phyloP scores from a whole-genome alignment of 2,797 vertebrate species.

The Aeoliscus strigatus region DNA sequence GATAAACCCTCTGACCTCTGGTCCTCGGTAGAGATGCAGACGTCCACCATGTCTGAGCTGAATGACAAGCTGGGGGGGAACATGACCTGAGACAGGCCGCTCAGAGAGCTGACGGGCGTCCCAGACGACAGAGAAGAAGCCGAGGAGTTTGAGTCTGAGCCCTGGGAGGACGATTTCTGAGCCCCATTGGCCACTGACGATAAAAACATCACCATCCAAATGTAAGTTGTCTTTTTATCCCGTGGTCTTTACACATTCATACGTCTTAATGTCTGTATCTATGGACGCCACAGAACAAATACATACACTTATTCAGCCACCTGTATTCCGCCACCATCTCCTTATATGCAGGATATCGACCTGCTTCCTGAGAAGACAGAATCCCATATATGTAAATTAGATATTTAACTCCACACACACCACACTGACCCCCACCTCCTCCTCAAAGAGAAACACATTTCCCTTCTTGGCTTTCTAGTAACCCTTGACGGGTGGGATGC shows the following conservation, averaged over 20 bases:
- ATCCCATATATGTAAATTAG: too few relatives aligned
- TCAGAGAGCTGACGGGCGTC: conserved; percentile 79
- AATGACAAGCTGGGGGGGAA: conserved; percentile 74
- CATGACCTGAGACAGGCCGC: conserved; percentile 77
- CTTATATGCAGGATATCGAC: conserved; percentile 95
- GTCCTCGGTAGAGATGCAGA: conserved; percentile 84
- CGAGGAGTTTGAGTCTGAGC: conserved; percentile 89
- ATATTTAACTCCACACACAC: too few relatives aligned
- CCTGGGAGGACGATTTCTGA: conserved; percentile 78
- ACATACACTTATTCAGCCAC: conserved; percentile 91
- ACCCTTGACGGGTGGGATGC: conserved; percentile 23
- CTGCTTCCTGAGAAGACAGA: conserved; percentile 80
- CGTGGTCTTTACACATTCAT: too few relatives aligned
- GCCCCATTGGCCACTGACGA: conserved; percentile 86
- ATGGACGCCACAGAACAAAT: too few relatives aligned
- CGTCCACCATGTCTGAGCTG: conserved; percentile 75
- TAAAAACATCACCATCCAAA: too few relatives aligned
- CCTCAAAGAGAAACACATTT: conserved; percentile 8
- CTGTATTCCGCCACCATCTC: conserved; percentile 98
- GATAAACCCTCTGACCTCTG: conserved; percentile 42
- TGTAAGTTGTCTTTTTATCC: too few relatives aligned
- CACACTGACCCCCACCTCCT: too few relatives aligned
- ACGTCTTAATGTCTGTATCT: too few relatives aligned
- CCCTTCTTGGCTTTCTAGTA: conserved; percentile 18
- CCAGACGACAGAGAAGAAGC: conserved; percentile 88